Base-by-base conservation (phyloP, 2,797 vertebrate genomes). In the Sebastes wilsoni region DNA sequence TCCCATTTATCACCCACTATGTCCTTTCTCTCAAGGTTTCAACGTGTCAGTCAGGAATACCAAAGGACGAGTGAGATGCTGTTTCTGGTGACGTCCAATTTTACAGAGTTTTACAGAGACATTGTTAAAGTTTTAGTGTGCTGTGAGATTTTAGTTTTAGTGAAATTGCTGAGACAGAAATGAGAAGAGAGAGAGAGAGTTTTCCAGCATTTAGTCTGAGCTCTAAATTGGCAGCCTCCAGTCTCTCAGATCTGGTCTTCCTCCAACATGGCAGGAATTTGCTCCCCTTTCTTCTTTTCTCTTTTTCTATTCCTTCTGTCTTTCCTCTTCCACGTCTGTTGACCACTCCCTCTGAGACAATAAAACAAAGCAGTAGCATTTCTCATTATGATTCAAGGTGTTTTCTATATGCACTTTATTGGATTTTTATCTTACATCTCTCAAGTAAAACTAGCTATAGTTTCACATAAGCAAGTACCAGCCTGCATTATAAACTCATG, bases 241-340 rank as follows among this genome's bases (percentile, higher is more conserved):
- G 75, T 77, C 67, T 85, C 77, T 32, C 77, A 81, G 76, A 86
- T 73, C 66, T 88, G 81, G 77, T 81, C 66, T 86, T 90, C 73
- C 14, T 93, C 89, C 90, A 91, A 66, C 87, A 82, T 65, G 85
- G 92, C 90, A 93, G 92, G 88, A 92, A 93, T 93, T 84, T 77
- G 74, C 61, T 68, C 68, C 38, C 36, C 36, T 59, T 64, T 76
- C 49, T 75, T 72, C 54, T 75, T 80, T 68, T 76, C 71, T 66
- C 46, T 59, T 23, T 30, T 66, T 81, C n/a, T 38, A 25, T 65
- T 25, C 61, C 32, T 16, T 65, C n/a, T 64, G 66, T 81, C 62
- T 80, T 86, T 81, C 28, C 66, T 85, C 64, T 74, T 85, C 71
- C 79, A 82, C 72, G 64, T 92, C 70, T 82, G 49, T 79, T 73